Percentiles rank a stretch among this genome's conserved stretches.
Evolutionary conservation across 2,113 vertebrate species (phyloP).

Genomic region (Sakesphorus luctuosus): DNA sequence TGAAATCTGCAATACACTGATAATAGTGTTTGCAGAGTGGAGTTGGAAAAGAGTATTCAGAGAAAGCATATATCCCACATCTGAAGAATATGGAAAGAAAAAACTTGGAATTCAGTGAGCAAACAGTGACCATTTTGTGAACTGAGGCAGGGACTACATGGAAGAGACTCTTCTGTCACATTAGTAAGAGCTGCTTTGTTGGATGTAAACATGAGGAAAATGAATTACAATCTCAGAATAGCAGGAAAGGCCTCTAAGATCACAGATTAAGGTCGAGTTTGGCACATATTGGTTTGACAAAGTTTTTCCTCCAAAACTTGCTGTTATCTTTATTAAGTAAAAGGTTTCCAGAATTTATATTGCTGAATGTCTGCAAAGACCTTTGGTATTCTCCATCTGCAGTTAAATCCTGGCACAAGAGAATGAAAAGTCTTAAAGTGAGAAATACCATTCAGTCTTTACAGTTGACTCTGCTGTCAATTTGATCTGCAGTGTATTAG

Average conservation of each 20-base stretch:
- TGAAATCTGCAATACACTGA: not conserved
- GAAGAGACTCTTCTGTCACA: not conserved
- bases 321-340: not conserved
- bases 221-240: not conserved
- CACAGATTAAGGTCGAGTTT: not conserved
- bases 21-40: not conserved
- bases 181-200: not conserved
- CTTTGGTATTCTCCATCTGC: accelerated
- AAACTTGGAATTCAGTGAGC: not conserved
- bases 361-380: not conserved
- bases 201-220: not conserved
- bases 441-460: not conserved
- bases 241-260: not conserved
- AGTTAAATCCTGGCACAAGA: not conserved
- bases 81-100: not conserved
- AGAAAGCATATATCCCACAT: not conserved
- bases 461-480: not conserved
- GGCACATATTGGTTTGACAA: not conserved
- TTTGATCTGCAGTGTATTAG: not conserved
- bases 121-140: not conserved
- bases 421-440: not conserved
- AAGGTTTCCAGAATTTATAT: not conserved
- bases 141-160: not conserved
- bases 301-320: not conserved
- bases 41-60: not conserved